These are phyloP conservation scores for Apomyelois bistriatella DNA, from an alignment of 2,888 invertebrate species.

Conservation along the genomic window DNA sequence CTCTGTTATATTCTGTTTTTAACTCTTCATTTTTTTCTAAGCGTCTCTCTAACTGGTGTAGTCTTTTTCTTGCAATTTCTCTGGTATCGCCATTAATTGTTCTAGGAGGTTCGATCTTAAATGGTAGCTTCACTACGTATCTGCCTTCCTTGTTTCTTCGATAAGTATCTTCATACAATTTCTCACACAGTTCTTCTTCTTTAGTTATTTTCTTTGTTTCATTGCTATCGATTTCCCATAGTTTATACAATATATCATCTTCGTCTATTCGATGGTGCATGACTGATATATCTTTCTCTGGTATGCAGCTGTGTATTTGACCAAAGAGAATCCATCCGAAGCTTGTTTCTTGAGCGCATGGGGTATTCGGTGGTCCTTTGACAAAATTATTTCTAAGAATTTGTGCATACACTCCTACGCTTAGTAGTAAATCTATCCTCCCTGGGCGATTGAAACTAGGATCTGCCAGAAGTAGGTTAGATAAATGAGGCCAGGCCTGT, in stretches of 20 bases:
- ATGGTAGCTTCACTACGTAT: slow-evolving; percentile 10
- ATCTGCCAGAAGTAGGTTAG: slow-evolving; percentile 7
- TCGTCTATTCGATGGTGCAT: slow-evolving; percentile 15
- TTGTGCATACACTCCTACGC: slow-evolving; percentile 22
- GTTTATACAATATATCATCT: slow-evolving; percentile 5
- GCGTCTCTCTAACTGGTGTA: slow-evolving; percentile 11
- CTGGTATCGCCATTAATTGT: slow-evolving; percentile 3
- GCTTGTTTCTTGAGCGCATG: slow-evolving; percentile 24
- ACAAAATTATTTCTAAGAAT: slow-evolving; percentile 20
- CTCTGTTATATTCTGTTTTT: slow-evolving; percentile 7
- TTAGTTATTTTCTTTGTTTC: slow-evolving; percentile 3
- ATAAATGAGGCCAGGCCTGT: slow-evolving; percentile 9
- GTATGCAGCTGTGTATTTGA: slow-evolving; percentile 6
- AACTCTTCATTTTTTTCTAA: background rate
- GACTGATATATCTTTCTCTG: slow-evolving; percentile 8
- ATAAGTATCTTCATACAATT: slow-evolving; percentile 4
- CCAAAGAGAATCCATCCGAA: slow-evolving; percentile 27
- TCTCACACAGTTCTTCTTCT: slow-evolving; percentile 10
- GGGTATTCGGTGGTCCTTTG: slow-evolving; percentile 23
- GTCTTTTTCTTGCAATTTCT: slow-evolving; percentile 6
- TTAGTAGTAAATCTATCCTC: slow-evolving; percentile 18
- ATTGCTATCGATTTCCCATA: slow-evolving; percentile 9
- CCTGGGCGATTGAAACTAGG: slow-evolving; percentile 3
- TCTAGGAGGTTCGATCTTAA: slow-evolving; percentile 1
- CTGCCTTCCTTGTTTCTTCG: slow-evolving; percentile 3